phyloP scores from a whole-genome alignment of 2,888 invertebrate species.

The Diadegma fenestrale region DNA sequence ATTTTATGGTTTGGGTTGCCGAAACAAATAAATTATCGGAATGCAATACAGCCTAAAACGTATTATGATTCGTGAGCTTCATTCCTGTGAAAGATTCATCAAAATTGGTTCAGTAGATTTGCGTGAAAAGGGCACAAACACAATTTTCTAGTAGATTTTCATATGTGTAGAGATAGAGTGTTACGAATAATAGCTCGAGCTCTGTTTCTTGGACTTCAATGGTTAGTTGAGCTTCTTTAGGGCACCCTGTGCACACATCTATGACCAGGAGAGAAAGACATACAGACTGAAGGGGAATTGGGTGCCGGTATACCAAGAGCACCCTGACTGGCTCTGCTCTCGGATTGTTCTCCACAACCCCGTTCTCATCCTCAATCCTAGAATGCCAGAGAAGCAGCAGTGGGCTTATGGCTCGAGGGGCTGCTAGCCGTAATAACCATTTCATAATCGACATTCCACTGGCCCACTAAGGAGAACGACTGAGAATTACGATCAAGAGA shows the following conservation, averaged over 20 bases:
- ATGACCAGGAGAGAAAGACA: constrained; percentile 22
- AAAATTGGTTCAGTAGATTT: too few relatives aligned
- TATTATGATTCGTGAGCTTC: too few relatives aligned
- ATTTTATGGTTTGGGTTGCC: too few relatives aligned
- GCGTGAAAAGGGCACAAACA: too few relatives aligned
- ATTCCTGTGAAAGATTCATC: too few relatives aligned
- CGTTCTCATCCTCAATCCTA: constrained; percentile 38
- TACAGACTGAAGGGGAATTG: constrained; percentile 27
- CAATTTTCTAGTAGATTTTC: too few relatives aligned
- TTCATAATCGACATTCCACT: constrained; percentile 69
- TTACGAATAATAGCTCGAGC: background rate
- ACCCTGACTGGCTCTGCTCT: constrained; percentile 45
- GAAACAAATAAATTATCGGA: too few relatives aligned
- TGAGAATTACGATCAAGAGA: constrained; percentile 53
- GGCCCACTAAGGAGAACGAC: constrained; percentile 55
- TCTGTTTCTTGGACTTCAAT: background rate
- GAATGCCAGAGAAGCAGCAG: constrained; percentile 57
- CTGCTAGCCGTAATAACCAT: constrained; percentile 58
- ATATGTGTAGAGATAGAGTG: too few relatives aligned
- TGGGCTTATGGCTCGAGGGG: constrained; percentile 49
- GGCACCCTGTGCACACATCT: constrained; percentile 17
- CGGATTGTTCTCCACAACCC: constrained; percentile 45
- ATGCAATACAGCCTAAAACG: too few relatives aligned
- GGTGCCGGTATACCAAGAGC: constrained; percentile 50
- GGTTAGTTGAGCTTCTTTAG: background rate